Evolutionary conservation across 1,140 invertebrate species (phyloP).

Genomic region (Tetragnatha versicolor): DNA sequence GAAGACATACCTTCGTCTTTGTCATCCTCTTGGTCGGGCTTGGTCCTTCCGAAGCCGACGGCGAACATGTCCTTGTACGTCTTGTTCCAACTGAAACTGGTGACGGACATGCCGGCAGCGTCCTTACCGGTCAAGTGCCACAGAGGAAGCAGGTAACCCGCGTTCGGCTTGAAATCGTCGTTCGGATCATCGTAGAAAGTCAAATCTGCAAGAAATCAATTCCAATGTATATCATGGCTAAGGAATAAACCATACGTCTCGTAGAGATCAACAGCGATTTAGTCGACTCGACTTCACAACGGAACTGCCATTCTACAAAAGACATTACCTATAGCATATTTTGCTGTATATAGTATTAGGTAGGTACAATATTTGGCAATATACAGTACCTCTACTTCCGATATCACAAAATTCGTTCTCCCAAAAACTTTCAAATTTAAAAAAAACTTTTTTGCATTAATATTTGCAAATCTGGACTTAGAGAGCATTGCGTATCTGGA

Average conservation of each 20-base stretch:
- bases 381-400: no score
- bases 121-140: background rate
- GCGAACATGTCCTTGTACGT: constrained; percentile 10
- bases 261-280: no score
- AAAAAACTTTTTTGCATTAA: no score
- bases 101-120: background rate
- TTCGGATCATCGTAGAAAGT: constrained; percentile 23
- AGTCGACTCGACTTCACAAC: background rate
- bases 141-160: constrained; percentile 20
- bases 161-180: constrained; percentile 17
- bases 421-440: no score
- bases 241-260: background rate
- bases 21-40: background rate
- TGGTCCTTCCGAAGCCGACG: background rate
- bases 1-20: background rate
- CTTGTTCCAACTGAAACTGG: background rate
- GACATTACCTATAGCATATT: background rate
- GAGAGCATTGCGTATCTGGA: no score
- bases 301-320: background rate
- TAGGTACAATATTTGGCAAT: no score
- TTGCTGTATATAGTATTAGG: background rate
- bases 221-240: background rate
- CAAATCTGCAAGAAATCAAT: background rate
- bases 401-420: no score
- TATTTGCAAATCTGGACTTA: no score